Evolutionary conservation across 2,888 invertebrate genomes (phyloP).

Genomic region (Lasioglossum villosulum): DNA sequence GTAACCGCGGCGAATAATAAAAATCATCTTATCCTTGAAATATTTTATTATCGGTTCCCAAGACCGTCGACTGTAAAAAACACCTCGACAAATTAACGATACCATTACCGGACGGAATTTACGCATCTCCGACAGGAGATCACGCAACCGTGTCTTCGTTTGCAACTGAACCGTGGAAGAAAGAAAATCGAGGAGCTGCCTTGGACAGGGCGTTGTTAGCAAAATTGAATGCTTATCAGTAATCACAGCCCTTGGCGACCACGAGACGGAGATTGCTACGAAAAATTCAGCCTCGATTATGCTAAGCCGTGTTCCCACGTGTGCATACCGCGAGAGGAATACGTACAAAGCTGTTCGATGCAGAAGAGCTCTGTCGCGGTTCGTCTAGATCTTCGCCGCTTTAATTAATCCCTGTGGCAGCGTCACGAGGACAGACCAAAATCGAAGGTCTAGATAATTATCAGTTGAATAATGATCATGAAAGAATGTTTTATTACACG

Average conservation of each 20-base stretch:
- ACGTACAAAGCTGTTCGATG: constrained; percentile 17
- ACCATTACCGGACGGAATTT: background rate
- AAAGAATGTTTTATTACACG: background rate
- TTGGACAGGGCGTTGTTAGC: constrained; percentile 24
- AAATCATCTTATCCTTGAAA: background rate
- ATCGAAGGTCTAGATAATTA: background rate
- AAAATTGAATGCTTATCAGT: constrained; percentile 53
- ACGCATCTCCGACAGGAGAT: background rate
- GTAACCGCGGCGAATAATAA: background rate
- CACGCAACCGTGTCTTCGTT: constrained; percentile 6
- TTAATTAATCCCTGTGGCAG: background rate
- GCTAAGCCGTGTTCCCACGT: constrained; percentile 28
- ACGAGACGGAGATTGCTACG: constrained; percentile 18
- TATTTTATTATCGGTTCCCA: background rate
- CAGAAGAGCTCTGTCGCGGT: background rate
- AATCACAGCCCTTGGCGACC: constrained; percentile 13
- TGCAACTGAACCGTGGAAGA: background rate
- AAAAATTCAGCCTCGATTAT: constrained; percentile 49
- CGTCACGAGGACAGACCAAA: background rate
- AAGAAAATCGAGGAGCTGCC: background rate
- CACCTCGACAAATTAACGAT: background rate
- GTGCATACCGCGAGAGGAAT: constrained; percentile 46
- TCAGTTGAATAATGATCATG: background rate
- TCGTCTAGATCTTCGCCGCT: background rate
- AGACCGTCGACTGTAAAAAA: background rate